Evolutionary conservation across 2,113 vertebrate species (phyloP).

Genomic region (Protobothrops mucrosquamatus): DNA sequence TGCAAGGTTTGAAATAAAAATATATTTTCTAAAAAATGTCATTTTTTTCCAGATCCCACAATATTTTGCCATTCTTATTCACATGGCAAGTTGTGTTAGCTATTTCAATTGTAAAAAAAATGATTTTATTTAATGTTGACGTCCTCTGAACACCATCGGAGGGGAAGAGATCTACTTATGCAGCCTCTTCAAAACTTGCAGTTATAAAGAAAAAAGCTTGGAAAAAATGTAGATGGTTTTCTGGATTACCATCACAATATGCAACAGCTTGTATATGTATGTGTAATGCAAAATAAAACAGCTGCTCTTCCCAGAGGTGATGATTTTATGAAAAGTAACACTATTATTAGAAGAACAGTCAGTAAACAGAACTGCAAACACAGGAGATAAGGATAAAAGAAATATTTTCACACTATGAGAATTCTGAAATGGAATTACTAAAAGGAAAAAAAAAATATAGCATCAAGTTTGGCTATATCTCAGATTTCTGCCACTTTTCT

Average conservation of each 20-base stretch:
- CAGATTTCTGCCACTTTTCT: neutral
- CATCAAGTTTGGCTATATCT: neutral
- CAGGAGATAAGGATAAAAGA: neutral
- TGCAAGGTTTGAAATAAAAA: neutral
- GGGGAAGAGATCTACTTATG: neutral
- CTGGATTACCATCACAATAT: neutral
- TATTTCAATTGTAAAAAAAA: neutral
- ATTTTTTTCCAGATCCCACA: neutral
- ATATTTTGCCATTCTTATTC: neutral
- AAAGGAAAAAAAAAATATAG: neutral
- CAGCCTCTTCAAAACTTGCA: neutral
- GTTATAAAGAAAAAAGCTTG: neutral
- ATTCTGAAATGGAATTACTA: neutral
- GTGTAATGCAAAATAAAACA: slow-evolving; percentile 30
- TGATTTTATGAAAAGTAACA: slow-evolving; percentile 16
- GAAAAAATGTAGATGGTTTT: neutral
- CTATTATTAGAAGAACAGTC: slow-evolving; percentile 8
- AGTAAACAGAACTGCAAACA: slow-evolving; percentile 40
- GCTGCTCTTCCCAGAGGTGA: slow-evolving; percentile 11
- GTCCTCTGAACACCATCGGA: neutral
- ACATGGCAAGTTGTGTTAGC: neutral
- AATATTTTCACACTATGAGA: neutral
- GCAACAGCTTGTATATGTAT: neutral
- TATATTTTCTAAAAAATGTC: neutral
- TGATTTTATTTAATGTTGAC: neutral